Conservation (phyloP, 2,888 invertebrate species). For the Dascillus cervinus region DNA sequence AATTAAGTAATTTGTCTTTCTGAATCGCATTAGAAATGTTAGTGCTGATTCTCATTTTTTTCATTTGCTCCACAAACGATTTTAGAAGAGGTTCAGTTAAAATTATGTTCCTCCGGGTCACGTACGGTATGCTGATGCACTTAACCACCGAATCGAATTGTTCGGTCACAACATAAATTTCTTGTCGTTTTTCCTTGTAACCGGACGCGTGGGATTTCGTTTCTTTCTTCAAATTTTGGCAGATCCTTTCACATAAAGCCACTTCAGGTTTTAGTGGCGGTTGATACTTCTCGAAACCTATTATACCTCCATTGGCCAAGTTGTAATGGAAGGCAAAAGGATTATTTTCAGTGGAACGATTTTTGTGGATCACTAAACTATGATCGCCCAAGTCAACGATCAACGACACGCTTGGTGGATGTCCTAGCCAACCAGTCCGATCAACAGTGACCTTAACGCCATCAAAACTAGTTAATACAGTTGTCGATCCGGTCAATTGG, state of each 20-base stretch:
- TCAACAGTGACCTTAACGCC: constrained; percentile 12
- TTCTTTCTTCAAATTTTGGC: constrained; percentile 3
- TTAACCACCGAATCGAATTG: constrained; percentile 5
- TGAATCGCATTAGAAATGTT: no score
- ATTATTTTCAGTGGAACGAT: not conserved
- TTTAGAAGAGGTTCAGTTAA: constrained; percentile 8
- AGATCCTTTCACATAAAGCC: constrained; percentile 10
- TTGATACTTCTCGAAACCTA: constrained; percentile 12
- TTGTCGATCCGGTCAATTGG: constrained; percentile 12
- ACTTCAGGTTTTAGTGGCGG: constrained; percentile 3
- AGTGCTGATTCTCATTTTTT: not conserved
- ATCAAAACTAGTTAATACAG: constrained; percentile 9
- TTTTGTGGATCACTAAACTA: constrained; percentile 8
- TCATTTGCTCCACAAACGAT: constrained; percentile 8
- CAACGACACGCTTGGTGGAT: constrained; percentile 3
- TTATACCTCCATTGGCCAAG: constrained; percentile 10
- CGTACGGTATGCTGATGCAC: constrained; percentile 8
- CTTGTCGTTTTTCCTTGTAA: constrained; percentile 4
- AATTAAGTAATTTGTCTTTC: no score
- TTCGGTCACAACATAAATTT: constrained; percentile 11
- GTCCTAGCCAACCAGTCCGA: constrained; percentile 6
- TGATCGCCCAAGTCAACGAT: constrained; percentile 3
- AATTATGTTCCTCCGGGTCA: constrained; percentile 9
- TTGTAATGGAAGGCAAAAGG: constrained; percentile 13
- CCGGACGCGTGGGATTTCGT: not conserved